Conservation (phyloP, 2,888 invertebrate species). For the Microctonus hyperodae region DNA sequence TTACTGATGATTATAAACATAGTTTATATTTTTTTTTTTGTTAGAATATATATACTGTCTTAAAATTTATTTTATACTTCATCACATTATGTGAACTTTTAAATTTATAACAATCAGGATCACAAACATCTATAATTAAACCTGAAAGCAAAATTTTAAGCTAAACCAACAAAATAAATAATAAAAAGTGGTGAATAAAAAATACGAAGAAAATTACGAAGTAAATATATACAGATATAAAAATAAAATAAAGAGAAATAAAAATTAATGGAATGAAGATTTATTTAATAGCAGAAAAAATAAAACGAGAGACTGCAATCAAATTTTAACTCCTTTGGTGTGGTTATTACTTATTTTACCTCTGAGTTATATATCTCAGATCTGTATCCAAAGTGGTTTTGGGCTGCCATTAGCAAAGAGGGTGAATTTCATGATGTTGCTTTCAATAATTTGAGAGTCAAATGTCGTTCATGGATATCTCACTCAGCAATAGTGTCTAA, state of each 20-base stretch:
- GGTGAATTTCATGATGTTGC: constrained; percentile 48
- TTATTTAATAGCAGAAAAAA: not conserved
- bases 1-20: too few species aligned
- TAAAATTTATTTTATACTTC: too few species aligned
- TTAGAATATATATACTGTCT: too few species aligned
- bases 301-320: not conserved
- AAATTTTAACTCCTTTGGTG: not conserved
- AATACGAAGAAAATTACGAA: too few species aligned
- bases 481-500: constrained; percentile 1
- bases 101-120: too few species aligned
- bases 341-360: constrained; percentile 7
- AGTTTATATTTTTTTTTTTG: too few species aligned
- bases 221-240: too few species aligned
- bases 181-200: too few species aligned
- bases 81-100: too few species aligned
- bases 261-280: not conserved
- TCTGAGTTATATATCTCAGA: constrained; percentile 36
- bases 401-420: constrained; percentile 46
- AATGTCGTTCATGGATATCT: constrained; percentile 44
- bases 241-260: not conserved
- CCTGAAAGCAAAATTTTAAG: too few species aligned
- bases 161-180: too few species aligned
- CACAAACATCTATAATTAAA: too few species aligned
- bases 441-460: constrained; percentile 62
- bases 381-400: constrained; percentile 43